Base-by-base conservation (phyloP, 1,140 invertebrate species). In the Aricia agestis region DNA sequence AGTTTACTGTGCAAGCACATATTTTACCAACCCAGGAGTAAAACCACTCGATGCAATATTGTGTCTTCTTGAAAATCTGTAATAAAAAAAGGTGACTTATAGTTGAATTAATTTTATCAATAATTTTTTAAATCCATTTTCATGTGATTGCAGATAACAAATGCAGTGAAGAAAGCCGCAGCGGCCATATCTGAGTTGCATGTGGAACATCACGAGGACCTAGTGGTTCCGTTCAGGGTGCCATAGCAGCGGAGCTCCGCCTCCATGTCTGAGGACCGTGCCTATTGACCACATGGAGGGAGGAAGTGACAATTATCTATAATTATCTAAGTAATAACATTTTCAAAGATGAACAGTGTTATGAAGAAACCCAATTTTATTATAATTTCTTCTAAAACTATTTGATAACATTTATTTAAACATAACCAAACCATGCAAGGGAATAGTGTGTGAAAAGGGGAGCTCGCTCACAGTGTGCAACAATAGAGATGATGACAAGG, bases 171-270 rank as follows among this genome's bases (percentile, higher is more conserved):
- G 73, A 94, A 94, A 82, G 95, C 95, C n/a, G 92, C 93, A 1
- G 87, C 92, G n/a, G 95, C 95, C 18, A 92, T 96, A 71, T 92
- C 93, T 52, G 94, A 96, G 69, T 92, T 97, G 4, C 94, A 95
- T 85, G 95, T 97, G 69, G 94, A 96, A 80, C 96, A 97, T 79
- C 96, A 95, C 84, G 96, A 97, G 84, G 95, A 97, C 82, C 86
- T 97, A 76, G 95, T 97, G 52, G 96, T 96, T 17, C 95, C 95
- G 6, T 97, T 97, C 90, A 92, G 93, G 78, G 94, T 95, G 42
- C 90, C 91, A 71, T 92, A 92, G 83, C 84, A 74, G 31, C 73
- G 81, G 76, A 68, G 76, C 42, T 71, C 77, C 42, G 74, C 77
- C 74, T 81, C 78, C 45, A 76, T 78, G 67, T 79, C 81, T 67